These are phyloP conservation scores for Scotopteryx bipunctaria DNA, from an alignment of 2,888 invertebrate genomes.

Conservation along the genomic window DNA sequence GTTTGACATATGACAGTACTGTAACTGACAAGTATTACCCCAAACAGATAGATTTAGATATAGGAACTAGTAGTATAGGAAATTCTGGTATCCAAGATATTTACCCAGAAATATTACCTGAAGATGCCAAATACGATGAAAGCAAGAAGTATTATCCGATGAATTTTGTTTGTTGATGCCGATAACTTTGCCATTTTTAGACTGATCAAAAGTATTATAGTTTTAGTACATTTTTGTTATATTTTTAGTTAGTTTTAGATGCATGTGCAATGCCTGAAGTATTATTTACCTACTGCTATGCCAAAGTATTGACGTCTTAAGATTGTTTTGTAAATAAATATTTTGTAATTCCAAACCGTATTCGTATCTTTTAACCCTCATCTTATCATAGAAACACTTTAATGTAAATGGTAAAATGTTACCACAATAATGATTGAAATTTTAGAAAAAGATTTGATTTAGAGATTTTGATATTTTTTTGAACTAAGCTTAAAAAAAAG, in stretches of 20 bases:
- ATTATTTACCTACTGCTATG: slow-evolving; percentile 40
- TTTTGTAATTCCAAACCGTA: slow-evolving; percentile 7
- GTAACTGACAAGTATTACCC: slow-evolving; percentile 54
- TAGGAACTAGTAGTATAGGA: slow-evolving; percentile 32
- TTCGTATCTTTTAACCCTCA: background rate
- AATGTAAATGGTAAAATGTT: too few species aligned
- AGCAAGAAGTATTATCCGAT: slow-evolving; percentile 64
- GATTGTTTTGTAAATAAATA: slow-evolving; percentile 59
- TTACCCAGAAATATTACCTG: slow-evolving; percentile 45
- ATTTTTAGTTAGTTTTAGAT: slow-evolving; percentile 30
- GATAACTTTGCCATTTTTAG: slow-evolving; percentile 32
- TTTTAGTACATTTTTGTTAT: slow-evolving; percentile 32
- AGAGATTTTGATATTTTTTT: too few species aligned
- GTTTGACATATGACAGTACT: slow-evolving; percentile 54
- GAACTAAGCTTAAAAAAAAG: too few species aligned
- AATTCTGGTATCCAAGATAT: slow-evolving; percentile 42
- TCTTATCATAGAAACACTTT: background rate
- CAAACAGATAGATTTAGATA: slow-evolving; percentile 44
- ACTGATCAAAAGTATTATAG: slow-evolving; percentile 38
- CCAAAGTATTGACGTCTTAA: slow-evolving; percentile 51
- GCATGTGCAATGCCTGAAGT: slow-evolving; percentile 40
- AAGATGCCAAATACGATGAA: slow-evolving; percentile 48
- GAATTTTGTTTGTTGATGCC: slow-evolving; percentile 65
- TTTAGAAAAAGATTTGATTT: too few species aligned
- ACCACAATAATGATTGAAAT: too few species aligned